Evolutionary conservation across 2,888 invertebrate genomes (phyloP).

Genomic region (Agonopterix alstromeriana): DNA sequence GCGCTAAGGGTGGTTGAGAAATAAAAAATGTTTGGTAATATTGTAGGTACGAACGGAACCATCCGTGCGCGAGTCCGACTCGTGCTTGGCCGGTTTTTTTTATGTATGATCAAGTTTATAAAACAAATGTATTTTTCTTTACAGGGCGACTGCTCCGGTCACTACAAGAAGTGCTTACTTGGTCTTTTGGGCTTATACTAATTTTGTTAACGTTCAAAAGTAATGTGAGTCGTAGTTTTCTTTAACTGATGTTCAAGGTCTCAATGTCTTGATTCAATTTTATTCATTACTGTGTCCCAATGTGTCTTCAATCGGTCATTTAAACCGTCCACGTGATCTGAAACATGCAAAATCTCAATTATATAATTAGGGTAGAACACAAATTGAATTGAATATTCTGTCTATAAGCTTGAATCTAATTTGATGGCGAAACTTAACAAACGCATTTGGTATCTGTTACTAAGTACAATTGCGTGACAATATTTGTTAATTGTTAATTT

Average conservation of each 20-base stretch:
- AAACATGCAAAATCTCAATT: constrained; percentile 3
- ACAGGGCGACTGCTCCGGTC: constrained; percentile 89
- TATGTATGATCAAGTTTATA: not conserved
- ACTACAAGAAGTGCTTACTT: constrained; percentile 90
- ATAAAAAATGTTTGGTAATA: too few species aligned
- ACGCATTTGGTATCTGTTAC: too few species aligned
- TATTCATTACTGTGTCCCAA: not conserved
- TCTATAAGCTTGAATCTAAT: too few species aligned
- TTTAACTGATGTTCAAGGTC: not conserved
- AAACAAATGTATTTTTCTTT: constrained; percentile 34
- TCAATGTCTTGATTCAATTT: not conserved
- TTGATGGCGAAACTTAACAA: too few species aligned
- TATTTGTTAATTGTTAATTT: too few species aligned
- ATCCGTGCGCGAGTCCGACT: too few species aligned
- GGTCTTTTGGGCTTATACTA: constrained; percentile 79
- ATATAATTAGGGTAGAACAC: too few species aligned
- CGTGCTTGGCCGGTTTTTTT: too few species aligned
- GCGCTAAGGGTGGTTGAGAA: too few species aligned
- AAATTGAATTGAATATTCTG: too few species aligned
- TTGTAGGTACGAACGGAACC: too few species aligned
- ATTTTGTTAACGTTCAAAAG: constrained; percentile 8
- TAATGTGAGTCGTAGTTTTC: not conserved
- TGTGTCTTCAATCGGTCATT: constrained; percentile 1
- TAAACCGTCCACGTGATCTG: constrained; percentile 16
- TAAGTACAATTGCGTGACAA: too few species aligned